Evolutionary conservation across 1,140 invertebrate genomes (phyloP), one percentile per base, ranked within the genome.

Genomic region (Papilio machaon): DNA sequence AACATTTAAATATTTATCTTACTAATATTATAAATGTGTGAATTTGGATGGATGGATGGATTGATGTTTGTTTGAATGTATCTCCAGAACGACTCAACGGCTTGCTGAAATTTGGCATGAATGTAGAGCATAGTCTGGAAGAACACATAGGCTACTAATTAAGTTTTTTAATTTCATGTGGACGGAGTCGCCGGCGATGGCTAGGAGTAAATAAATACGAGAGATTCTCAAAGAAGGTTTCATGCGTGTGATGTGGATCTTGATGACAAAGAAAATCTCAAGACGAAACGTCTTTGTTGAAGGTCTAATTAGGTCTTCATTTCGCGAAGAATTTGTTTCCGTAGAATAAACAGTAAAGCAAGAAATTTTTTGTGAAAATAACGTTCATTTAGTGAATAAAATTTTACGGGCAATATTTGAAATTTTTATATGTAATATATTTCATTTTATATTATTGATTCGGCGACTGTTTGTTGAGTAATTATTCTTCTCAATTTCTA

Each of bases 251-350:
- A 78, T 15, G 30, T 5, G 46, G 23, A 54, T 76, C 49, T 78
- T 43, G 75, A 78, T 52, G 75, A 78, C 75, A 60, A 78, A 78
- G 54, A 78, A 78, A 78, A 43, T 78, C 49, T 35, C 38, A 38
- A 60, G 23, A 78, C 35, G 49, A 35, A 60, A 78, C 47, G 52
- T 60, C 75, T 78, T 78, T 78, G 75, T 78, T 78, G 60, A 38
- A 23, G 75, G 75, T 78, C 54, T 78, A 78, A 78, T 78, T 78
- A 78, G 75, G 52, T 78, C 75, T 79, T 35, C 15, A 78, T 60
- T 78, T 58, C 38, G 2, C 19, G 74, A 64, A 46, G 58, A 64
- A 38, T 79, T 79, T 67, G 77, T 79, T 64, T 67, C 38, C 43
- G 8, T 30, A 76, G 58, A 79, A 58, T 64, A 67, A 79, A 67